Base-by-base conservation (phyloP, 2,888 invertebrate genomes). In the Heteromurus nitidus region DNA sequence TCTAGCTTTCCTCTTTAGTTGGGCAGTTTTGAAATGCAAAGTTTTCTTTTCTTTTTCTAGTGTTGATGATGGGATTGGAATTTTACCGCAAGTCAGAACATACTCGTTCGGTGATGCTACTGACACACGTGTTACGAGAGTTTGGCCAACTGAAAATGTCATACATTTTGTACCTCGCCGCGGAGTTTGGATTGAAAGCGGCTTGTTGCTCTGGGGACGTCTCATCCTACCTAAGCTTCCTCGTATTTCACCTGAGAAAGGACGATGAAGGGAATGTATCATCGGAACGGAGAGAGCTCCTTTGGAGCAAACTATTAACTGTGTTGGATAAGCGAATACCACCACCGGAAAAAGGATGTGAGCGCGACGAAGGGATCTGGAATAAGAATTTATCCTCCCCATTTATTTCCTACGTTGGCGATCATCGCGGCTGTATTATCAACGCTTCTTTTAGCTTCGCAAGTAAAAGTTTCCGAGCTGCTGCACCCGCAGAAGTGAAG, bases 1-100 rank as follows among this genome's bases (percentile, higher is more conserved):
- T 20, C 18, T 13, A 18, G 42, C 3, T 44, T 72, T 26, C 20
- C 5, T 50, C 18, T 68, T 16, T 53, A 68, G 53, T 22, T 20
- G 64, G 60, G 69, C 16, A 82, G 85, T 18, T 86, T 87, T 50
- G 80, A 70, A n/a, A n/a, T n/a, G n/a, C n/a, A n/a, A n/a, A n/a
- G n/a, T n/a, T n/a, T n/a, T n/a, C n/a, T n/a, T n/a, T n/a, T n/a
- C n/a, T n/a, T n/a, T n/a, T 36, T 80, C 20, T 20, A 87, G 87
- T 87, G 87, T 69, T 65, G 58, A 80, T 85, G 70, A 87, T 87
- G 87, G 87, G 86, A 0, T 58, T 82, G 0, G 86, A 87, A 44
- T 87, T 87, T 73, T 76, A 82, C n/a, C 11, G 69, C 16, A 69
- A 82, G 24, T 70, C 62, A 24, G 84, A 87, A n/a, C 84, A 84